phyloP scores from a whole-genome alignment of 2,888 invertebrate genomes.

The Synergus gifuensis region DNA sequence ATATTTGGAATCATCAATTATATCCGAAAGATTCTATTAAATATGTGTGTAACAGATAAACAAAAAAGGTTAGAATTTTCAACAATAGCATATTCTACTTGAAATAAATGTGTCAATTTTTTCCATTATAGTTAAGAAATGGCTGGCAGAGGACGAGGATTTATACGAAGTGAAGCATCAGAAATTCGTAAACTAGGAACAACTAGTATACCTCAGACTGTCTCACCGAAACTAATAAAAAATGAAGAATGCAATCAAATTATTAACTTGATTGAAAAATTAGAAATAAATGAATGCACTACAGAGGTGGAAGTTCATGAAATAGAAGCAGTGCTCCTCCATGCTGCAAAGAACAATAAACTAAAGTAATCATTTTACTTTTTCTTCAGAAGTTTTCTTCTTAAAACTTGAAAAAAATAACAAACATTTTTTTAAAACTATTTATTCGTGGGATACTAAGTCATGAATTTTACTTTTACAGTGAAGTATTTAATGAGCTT shows the following conservation, averaged over 20 bases:
- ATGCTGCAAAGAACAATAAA: constrained; percentile 39
- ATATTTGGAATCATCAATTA: neutral
- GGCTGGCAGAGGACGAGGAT: constrained; percentile 66
- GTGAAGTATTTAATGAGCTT: constrained; percentile 53
- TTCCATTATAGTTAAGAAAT: constrained; percentile 48
- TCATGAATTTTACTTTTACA: constrained; percentile 13
- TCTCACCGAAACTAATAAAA: constrained; percentile 29
- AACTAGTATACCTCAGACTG: neutral
- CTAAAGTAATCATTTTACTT: constrained; percentile 53
- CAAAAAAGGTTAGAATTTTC: too few relatives aligned
- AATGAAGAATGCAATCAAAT: constrained; percentile 50
- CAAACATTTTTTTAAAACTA: neutral
- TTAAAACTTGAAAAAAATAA: neutral
- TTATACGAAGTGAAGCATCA: constrained; percentile 50
- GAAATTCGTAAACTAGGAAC: constrained; percentile 60
- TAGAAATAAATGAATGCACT: constrained; percentile 43
- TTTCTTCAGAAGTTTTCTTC: neutral
- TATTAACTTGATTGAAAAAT: constrained; percentile 53
- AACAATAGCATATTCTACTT: too few relatives aligned
- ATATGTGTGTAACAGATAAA: too few relatives aligned
- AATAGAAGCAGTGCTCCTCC: constrained; percentile 40
- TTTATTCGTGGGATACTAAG: neutral
- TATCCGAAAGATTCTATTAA: neutral
- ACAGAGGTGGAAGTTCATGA: constrained; percentile 44
- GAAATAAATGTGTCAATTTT: neutral